Evolutionary conservation across 2,113 vertebrate species (phyloP).

Genomic region (Corvus hawaiiensis): DNA sequence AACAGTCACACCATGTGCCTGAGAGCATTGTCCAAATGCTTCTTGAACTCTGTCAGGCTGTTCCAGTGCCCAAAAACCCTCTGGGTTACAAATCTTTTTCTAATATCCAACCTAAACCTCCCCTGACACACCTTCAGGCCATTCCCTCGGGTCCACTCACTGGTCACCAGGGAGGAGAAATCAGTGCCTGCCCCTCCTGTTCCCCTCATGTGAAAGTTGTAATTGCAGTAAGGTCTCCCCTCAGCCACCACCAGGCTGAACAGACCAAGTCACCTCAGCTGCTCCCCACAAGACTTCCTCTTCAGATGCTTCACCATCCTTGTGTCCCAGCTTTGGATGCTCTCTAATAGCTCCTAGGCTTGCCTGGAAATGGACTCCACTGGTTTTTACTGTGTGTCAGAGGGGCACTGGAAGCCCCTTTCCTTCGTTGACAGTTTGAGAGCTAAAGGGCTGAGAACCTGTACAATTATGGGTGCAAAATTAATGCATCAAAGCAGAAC

Average conservation of each 20-base stretch:
- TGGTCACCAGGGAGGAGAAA: no score
- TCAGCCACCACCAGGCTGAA: not conserved
- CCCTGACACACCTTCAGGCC: accelerated
- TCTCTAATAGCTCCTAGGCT: not conserved
- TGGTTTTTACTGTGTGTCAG: not conserved
- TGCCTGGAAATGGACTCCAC: not conserved
- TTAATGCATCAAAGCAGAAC: not conserved
- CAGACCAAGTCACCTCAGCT: not conserved
- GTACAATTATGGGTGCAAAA: not conserved
- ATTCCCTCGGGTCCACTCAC: accelerated
- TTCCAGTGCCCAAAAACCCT: not conserved
- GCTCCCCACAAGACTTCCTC: not conserved
- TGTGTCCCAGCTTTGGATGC: not conserved
- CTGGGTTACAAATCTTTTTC: not conserved
- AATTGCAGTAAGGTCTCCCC: not conserved
- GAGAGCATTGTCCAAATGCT: not conserved
- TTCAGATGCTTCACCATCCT: no score
- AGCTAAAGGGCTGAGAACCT: not conserved
- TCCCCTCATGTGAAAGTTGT: accelerated
- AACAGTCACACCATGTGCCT: accelerated
- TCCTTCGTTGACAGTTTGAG: not conserved
- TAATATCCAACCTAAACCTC: not conserved
- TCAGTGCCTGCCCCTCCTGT: not conserved
- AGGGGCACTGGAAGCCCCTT: not conserved
- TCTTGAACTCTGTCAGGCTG: not conserved